phyloP scores from a whole-genome alignment of 2,113 vertebrate genomes.

The Garra rufa region DNA sequence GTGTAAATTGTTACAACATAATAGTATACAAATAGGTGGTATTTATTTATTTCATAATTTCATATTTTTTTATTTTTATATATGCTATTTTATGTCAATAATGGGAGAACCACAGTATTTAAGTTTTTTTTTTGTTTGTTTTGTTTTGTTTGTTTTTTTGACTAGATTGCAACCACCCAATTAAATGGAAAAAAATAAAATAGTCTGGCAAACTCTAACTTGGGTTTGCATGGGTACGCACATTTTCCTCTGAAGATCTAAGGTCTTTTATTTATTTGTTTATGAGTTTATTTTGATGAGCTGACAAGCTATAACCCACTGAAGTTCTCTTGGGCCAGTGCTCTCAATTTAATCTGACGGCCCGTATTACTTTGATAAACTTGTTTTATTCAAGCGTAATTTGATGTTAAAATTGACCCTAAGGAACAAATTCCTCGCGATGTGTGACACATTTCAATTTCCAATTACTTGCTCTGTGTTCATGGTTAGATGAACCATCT shows the following conservation, averaged over 20 bases:
- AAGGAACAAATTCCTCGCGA: conserved; percentile 17
- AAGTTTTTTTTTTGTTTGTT: no score
- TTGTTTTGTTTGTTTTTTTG: no score
- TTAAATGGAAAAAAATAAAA: no score
- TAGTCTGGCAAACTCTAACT: no score
- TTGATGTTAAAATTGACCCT: conserved; percentile 26
- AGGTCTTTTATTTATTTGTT: not conserved
- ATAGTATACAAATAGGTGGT: no score
- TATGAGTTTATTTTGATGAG: conserved; percentile 19
- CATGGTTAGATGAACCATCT: conserved; percentile 47
- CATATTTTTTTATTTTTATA: not conserved
- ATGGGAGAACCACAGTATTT: not conserved
- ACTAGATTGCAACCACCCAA: no score
- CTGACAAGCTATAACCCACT: not conserved
- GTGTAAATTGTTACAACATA: no score
- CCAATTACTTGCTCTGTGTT: conserved; percentile 41
- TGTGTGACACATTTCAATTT: conserved; percentile 42
- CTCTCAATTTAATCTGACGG: conserved; percentile 29
- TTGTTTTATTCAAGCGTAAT: conserved; percentile 39
- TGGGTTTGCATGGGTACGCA: not conserved
- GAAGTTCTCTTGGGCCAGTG: not conserved
- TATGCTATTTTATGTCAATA: not conserved
- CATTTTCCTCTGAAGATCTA: not conserved
- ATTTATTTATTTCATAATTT: no score
- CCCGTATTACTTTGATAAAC: conserved; percentile 16